These are phyloP conservation scores for Thecocarcelia acutangulata DNA, from an alignment of 2,888 invertebrate species.

Conservation along the genomic window DNA sequence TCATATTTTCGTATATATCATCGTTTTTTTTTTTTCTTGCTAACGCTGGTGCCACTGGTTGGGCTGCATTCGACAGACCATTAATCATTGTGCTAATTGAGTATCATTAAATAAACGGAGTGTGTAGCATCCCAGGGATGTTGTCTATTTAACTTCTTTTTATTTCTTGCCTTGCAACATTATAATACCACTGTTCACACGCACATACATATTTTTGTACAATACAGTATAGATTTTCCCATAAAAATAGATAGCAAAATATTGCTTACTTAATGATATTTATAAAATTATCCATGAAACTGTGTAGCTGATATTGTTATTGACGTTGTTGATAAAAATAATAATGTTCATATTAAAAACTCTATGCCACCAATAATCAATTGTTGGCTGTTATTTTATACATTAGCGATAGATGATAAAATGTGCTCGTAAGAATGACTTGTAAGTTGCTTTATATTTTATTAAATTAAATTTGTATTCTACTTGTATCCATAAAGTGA, in stretches of 20 bases:
- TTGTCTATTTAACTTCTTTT: neutral
- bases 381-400: slow-evolving; percentile 45
- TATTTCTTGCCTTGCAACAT: slow-evolving; percentile 3
- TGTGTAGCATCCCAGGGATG: slow-evolving; percentile 28
- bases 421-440: too few species aligned
- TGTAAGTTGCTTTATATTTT: too few species aligned
- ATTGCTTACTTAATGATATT: neutral
- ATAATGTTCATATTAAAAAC: slow-evolving; percentile 50
- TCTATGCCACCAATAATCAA: slow-evolving; percentile 56
- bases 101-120: slow-evolving; percentile 76
- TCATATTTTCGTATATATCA: slow-evolving; percentile 11
- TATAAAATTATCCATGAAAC: neutral
- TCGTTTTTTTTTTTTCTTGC: slow-evolving; percentile 70
- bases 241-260: neutral
- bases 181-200: neutral
- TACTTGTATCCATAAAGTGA: too few species aligned
- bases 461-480: too few species aligned
- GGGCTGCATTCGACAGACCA: slow-evolving; percentile 79
- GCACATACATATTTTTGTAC: neutral
- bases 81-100: slow-evolving; percentile 80
- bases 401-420: neutral
- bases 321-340: slow-evolving; percentile 24
- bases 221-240: neutral
- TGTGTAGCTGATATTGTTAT: slow-evolving; percentile 8
- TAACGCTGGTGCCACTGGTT: slow-evolving; percentile 41